Base-by-base conservation (phyloP, 2,113 vertebrate species). In the Otis tarda region DNA sequence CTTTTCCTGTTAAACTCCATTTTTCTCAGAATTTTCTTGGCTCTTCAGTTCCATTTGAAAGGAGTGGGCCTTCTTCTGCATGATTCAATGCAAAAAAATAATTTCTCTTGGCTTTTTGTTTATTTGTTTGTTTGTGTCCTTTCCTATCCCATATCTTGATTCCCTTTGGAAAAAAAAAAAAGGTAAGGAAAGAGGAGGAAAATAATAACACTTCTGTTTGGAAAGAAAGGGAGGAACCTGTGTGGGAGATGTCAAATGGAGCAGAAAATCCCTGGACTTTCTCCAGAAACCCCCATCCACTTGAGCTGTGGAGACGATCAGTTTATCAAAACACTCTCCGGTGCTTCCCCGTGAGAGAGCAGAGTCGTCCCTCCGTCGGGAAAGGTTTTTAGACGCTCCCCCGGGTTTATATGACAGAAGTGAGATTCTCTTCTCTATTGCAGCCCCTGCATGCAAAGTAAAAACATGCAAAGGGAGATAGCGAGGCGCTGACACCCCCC, bases 271-370 rank as follows among this genome's bases (percentile, higher is more conserved):
- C 76, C 83, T 95, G 94, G 95, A 94, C 83, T 95, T 96, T 96
- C 78, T 95, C 95, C 96, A 97, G 95, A 96, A 90, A n/a, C 59
- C 59, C 79, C 47, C 76, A 83, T 90, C 94, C 96, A 95, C 96
- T 97, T 96, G 86, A 97, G 93, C 89, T 78, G 93, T 61, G 83
- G 76, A 92, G 88, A 55, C 15, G 4, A 83, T 67, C 89, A 77
- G 86, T 95, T 97, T 92, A 94, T 97, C 95, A 93, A 83, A 94
- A 93, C 95, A 95, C 96, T 55, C 86, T 95, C 90, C 45, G 82
- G 78, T 56, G 69, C 33, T 23, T n/a, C 11, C 0, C 87, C 68
- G 65, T 6, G 81, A 45, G 84, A 71, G 49, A 82, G 70, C 37
- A 43, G 78, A 50, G 37, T 4, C 2, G 0, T 68, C 30, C 45